Conservation (phyloP, 2,888 invertebrate genomes). For the Drosophila nigritarsus region DNA sequence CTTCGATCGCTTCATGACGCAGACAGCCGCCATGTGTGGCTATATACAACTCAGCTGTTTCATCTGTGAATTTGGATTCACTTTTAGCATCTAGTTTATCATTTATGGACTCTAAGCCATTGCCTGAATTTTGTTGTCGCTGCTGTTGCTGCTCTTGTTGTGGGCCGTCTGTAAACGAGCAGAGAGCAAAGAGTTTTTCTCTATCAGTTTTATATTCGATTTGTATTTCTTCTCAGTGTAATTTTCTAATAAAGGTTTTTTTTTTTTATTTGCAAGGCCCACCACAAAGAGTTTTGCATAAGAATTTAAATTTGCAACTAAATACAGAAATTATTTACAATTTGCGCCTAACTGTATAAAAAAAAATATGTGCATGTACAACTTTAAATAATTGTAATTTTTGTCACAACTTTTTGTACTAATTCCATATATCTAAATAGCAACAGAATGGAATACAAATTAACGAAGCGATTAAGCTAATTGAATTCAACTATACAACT, state of each 20-base stretch:
- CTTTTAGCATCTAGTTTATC: conserved; percentile 50
- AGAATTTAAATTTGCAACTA: not conserved
- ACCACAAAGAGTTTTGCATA: conserved; percentile 24
- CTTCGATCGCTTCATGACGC: conserved; percentile 66
- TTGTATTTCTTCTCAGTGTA: conserved; percentile 18
- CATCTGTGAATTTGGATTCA: conserved; percentile 50
- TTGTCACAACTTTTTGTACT: not conserved
- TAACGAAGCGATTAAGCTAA: too few relatives aligned
- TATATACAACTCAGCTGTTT: conserved; percentile 73
- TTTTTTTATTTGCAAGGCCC: conserved; percentile 24
- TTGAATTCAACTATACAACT: not conserved
- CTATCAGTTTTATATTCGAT: conserved; percentile 54
- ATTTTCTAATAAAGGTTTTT: conserved; percentile 4
- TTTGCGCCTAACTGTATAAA: not conserved
- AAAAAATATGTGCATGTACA: not conserved
- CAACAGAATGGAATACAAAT: not conserved
- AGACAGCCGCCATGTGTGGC: conserved; percentile 80
- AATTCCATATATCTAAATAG: too few relatives aligned
- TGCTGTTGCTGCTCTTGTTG: conserved; percentile 38
- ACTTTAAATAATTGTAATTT: not conserved
- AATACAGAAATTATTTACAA: not conserved
- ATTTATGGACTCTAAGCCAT: conserved; percentile 43
- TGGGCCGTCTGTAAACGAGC: conserved; percentile 72
- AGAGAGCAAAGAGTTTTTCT: conserved; percentile 68
- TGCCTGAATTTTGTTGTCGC: conserved; percentile 42